Base-by-base conservation (phyloP, 2,797 vertebrate genomes). In the Falco columbarius region DNA sequence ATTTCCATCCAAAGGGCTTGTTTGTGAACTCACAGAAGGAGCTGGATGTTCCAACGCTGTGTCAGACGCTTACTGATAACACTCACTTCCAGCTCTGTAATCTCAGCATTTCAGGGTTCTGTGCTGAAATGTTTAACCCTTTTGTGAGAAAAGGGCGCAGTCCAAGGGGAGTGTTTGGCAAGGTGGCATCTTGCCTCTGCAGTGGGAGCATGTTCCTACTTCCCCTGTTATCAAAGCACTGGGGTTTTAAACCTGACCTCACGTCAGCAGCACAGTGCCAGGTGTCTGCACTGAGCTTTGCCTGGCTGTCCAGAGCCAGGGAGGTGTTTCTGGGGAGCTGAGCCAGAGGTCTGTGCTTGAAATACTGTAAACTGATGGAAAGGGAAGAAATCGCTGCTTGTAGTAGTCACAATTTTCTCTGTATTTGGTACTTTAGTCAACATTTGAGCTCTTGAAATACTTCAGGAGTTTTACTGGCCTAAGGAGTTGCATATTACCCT, bases 251-350 rank as follows among this genome's bases (percentile, higher is more conserved):
- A 76, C 5, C 6, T 4, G 3, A 12, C 55, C 46, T 83, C 4
- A 1, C 10, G 38, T 14, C 68, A 36, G 77, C 81, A 73, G 63
- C 61, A 42, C 2, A 10, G 70, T 59, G 56, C 62, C 54, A 54
- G 19, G 32, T 16, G 56, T 49, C 84, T 62, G 42, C 29, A 3
- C 77, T 12, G 58, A 87, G 70, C 44, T 93, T 66, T 63, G 52
- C 3, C 0, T 2, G 8, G 49, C 32, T 91, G 1, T 20, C 0
- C 0, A 13, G 26, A 30, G 3, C 58, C 49, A 40, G 46, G 24
- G 52, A 58, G 14, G 34, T 66, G 55, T 4, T 62, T 61, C 61
- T 51, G 20, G 61, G 30, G 30, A 68, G 36, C 32, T 75, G 67
- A 70, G 3, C 17, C n/a, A 54, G 47, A 82, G 36, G 9, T 40